Evolutionary conservation across 2,113 vertebrate species (phyloP), one percentile per base, ranked within the genome.

Genomic region (Pungitius pungitius): DNA sequence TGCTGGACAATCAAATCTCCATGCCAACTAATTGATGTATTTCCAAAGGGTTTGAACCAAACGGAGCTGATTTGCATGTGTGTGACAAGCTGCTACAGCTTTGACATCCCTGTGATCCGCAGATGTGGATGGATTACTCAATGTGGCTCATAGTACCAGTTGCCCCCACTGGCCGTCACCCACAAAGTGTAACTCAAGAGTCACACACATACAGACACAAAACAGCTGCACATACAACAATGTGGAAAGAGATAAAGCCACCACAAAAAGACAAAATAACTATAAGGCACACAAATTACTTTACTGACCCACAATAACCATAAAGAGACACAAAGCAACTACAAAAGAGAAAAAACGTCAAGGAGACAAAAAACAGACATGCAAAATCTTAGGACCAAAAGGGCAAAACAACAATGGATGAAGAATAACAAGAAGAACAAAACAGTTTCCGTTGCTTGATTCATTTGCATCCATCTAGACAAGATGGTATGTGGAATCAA

Each of bases 11-110:
- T 70, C 59, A 66, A 42, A 55, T 75, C 66, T 66, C 72, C 72
- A 81, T 81, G 78, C 72, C 70, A 55, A 63, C 59, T 63, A 76
- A 76, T 43, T 76, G 64, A 61, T 76, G 73, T 61, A 14, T 68
- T 69, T 55, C 57, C 56, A 61, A 43, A 73, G 12, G 47, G 39
- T 61, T 37, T 20, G n/a, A 67, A 55, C 15, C 57, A 69, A 14
- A 13, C 11, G 24, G 57, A 8, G n/a, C 26, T 60, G 56, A 68
- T 67, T 54, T 52, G 63, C 45, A 68, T 68, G 33, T 33, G 33
- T 42, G 35, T 75, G 35, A 67, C 56, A 60, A 27, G 33, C 73
- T 74, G 30, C 17, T 17, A 8, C 61, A 42, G 63, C 43, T 47
- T 56, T 35, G 51, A 66, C 35, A 40, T 49, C 30, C 24, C 12